Evolutionary conservation across 1,140 invertebrate species (phyloP).

Genomic region (Orchesella cincta): DNA sequence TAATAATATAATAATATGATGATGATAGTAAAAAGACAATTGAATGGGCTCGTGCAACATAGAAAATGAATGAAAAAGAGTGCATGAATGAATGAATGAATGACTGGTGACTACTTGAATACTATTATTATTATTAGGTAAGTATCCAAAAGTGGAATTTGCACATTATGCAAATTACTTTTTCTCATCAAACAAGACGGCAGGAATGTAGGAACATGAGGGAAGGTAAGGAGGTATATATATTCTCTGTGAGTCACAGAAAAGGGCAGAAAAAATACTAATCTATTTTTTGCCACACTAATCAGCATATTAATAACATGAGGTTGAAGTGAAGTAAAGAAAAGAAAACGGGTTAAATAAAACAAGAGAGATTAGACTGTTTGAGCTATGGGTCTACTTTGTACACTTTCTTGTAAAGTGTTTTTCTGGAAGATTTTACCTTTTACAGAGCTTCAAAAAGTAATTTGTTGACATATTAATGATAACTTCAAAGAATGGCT

Average conservation of each 20-base stretch:
- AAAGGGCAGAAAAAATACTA: background rate
- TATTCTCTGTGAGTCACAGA: background rate
- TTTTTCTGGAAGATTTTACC: background rate
- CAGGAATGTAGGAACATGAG: background rate
- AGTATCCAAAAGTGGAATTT: conserved; percentile 8
- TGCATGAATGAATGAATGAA: background rate
- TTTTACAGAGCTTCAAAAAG: background rate
- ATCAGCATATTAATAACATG: background rate
- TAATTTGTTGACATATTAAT: background rate
- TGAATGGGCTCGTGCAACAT: background rate
- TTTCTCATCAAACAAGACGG: background rate
- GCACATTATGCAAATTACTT: background rate
- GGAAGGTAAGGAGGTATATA: background rate
- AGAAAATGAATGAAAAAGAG: background rate
- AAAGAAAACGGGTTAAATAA: background rate
- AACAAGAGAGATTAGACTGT: background rate
- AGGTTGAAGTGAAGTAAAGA: background rate
- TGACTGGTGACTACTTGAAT: background rate
- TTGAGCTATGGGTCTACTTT: background rate
- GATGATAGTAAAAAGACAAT: background rate
- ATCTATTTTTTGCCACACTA: background rate
- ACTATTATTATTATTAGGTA: conserved; percentile 7
- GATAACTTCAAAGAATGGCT: background rate
- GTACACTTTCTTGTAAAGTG: background rate
- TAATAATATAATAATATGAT: background rate